phyloP scores from a whole-genome alignment of 2,797 vertebrate species.

The Girardinus metallicus region DNA sequence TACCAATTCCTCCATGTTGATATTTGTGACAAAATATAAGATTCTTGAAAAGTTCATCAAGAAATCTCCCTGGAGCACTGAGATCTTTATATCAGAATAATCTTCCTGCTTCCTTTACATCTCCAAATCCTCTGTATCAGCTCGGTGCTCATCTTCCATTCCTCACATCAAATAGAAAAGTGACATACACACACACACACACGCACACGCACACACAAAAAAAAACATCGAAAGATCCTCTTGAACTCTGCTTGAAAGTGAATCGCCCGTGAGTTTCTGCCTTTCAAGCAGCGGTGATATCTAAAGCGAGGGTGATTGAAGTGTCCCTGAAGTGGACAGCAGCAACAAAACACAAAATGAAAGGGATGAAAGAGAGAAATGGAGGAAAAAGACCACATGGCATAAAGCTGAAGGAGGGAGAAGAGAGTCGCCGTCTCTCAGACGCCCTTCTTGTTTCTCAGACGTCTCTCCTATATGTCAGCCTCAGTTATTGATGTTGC shows the following conservation, averaged over 20 bases:
- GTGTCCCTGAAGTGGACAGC: slow-evolving; percentile 12
- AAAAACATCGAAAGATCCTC: slow-evolving; percentile 3
- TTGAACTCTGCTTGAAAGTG: slow-evolving; percentile 17
- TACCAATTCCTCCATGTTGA: not conserved
- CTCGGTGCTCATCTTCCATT: not conserved
- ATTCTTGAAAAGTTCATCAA: not conserved
- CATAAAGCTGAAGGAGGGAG: slow-evolving; percentile 15
- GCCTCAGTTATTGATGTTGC: not conserved
- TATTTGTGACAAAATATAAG: not conserved
- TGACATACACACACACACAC: not conserved
- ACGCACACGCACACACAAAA: not conserved
- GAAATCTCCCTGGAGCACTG: not conserved
- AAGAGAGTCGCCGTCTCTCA: not conserved
- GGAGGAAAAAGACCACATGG: not conserved
- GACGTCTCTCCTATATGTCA: not conserved
- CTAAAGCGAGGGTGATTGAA: slow-evolving; percentile 18
- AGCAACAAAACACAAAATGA: not conserved
- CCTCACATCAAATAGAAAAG: slow-evolving; percentile 7
- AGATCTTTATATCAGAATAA: not conserved
- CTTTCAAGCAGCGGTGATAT: slow-evolving; percentile 22
- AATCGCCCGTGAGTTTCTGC: slow-evolving; percentile 5
- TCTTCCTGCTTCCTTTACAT: not conserved
- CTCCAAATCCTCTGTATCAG: not conserved
- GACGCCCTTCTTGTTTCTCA: not conserved
- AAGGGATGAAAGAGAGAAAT: not conserved